Conservation (phyloP, 2,797 vertebrate genomes). For the Darevskia nairensis region DNA sequence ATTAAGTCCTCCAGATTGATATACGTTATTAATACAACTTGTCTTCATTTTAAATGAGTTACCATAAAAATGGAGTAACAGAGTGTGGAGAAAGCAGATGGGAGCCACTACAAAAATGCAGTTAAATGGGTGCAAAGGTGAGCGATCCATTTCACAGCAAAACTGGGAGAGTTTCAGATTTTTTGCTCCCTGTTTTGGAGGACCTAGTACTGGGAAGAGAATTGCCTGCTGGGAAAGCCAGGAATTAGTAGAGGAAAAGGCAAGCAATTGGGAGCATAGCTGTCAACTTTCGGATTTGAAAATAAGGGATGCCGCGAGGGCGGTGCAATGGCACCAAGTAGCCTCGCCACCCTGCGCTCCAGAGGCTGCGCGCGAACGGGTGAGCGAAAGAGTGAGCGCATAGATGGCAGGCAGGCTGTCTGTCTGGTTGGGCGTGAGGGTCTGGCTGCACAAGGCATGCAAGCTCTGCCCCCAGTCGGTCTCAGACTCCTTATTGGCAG, state of each 20-base stretch:
- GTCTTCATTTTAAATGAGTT: slow-evolving; percentile 69
- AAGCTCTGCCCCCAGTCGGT: too few relatives aligned
- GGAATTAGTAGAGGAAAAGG: not conserved
- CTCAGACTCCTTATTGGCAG: too few relatives aligned
- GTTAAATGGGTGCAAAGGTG: slow-evolving; percentile 14
- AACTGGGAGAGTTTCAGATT: slow-evolving; percentile 1
- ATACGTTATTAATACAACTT: slow-evolving; percentile 67
- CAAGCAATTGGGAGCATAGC: not conserved
- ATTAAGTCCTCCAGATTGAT: slow-evolving; percentile 64
- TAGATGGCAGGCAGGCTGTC: too few relatives aligned
- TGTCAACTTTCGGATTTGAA: too few relatives aligned
- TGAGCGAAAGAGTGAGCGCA: too few relatives aligned
- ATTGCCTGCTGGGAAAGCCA: not conserved
- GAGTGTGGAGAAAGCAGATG: slow-evolving; percentile 60
- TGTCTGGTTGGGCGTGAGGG: too few relatives aligned
- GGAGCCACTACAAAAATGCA: slow-evolving; percentile 45
- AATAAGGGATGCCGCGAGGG: too few relatives aligned
- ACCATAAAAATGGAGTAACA: slow-evolving; percentile 60
- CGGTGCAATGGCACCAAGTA: too few relatives aligned
- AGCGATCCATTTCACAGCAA: slow-evolving; percentile 26
- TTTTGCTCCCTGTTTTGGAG: not conserved
- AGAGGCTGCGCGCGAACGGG: too few relatives aligned
- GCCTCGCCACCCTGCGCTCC: too few relatives aligned
- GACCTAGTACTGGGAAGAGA: not conserved
- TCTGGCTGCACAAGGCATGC: too few relatives aligned